A percentile compares a stretch with the other conserved stretches of the same genome.
These are phyloP conservation scores for Ostrea denselamellosa DNA, from an alignment of 1,140 invertebrate species.

Conservation along the genomic window DNA sequence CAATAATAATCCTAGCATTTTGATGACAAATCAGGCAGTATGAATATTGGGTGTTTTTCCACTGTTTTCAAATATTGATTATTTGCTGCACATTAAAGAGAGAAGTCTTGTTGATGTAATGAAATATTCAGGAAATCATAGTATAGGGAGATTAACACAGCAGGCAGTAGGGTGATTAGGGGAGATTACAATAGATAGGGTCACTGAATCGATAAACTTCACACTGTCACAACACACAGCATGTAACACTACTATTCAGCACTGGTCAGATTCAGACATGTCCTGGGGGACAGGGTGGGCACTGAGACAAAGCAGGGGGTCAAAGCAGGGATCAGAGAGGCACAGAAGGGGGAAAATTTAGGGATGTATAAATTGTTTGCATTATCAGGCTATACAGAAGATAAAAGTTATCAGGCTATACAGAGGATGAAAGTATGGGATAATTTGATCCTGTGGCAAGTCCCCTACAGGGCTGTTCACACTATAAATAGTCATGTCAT, in stretches of 20 bases:
- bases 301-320: too few species aligned
- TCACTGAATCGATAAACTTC: not conserved
- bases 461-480: too few species aligned
- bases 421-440: too few species aligned
- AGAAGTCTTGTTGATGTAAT: not conserved
- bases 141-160: not conserved
- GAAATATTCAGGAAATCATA: not conserved
- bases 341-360: too few species aligned
- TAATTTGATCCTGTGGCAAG: too few species aligned
- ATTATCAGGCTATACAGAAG: too few species aligned
- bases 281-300: too few species aligned
- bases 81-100: not conserved
- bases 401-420: too few species aligned
- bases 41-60: not conserved
- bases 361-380: too few species aligned
- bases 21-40: slow-evolving; percentile 4
- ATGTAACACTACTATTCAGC: not conserved
- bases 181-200: not conserved
- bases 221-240: not conserved
- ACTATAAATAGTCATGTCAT: too few species aligned
- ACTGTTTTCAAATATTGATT: slow-evolving; percentile 14
- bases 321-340: too few species aligned
- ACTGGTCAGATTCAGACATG: too few species aligned
- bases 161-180: not conserved
- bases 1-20: not conserved